Evolutionary conservation across 92 coral and sea anemone species (phyloP).

Genomic region (Porites divaricata): DNA sequence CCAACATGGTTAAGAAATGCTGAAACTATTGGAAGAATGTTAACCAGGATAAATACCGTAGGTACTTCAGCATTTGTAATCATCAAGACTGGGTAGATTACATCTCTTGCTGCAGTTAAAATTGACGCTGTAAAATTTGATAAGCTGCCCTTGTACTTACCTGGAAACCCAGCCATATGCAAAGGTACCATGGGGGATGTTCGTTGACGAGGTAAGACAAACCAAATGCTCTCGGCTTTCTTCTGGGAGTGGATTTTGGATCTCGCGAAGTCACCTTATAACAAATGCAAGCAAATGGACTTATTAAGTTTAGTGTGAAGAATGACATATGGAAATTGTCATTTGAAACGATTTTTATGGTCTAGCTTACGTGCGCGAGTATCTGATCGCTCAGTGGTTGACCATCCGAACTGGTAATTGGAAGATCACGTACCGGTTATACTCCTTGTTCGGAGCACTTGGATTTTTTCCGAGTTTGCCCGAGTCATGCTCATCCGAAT

Average conservation of each 20-base stretch:
- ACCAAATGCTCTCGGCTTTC: neutral
- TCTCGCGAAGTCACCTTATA: neutral
- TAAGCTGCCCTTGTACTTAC: neutral
- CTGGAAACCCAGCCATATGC: conserved; percentile 8
- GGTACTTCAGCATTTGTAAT: neutral
- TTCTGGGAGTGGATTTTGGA: neutral
- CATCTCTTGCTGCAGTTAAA: neutral
- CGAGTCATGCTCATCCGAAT: no score
- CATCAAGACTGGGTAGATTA: neutral
- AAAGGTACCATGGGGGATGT: no score
- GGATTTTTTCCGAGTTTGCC: no score
- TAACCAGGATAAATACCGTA: neutral
- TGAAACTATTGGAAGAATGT: conserved; percentile 27
- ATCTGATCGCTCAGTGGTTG: no score
- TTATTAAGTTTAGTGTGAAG: neutral
- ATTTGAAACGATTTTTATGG: no score
- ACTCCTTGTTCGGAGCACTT: no score
- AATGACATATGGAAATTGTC: no score
- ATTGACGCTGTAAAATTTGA: neutral
- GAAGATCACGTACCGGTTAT: no score
- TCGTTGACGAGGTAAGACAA: no score
- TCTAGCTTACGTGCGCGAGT: no score
- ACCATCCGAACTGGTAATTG: no score
- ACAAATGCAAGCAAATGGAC: neutral
- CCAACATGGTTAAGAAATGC: conserved; percentile 91